phyloP scores from a whole-genome alignment of 2,888 invertebrate genomes.

The Caenorhabditis sp. region DNA sequence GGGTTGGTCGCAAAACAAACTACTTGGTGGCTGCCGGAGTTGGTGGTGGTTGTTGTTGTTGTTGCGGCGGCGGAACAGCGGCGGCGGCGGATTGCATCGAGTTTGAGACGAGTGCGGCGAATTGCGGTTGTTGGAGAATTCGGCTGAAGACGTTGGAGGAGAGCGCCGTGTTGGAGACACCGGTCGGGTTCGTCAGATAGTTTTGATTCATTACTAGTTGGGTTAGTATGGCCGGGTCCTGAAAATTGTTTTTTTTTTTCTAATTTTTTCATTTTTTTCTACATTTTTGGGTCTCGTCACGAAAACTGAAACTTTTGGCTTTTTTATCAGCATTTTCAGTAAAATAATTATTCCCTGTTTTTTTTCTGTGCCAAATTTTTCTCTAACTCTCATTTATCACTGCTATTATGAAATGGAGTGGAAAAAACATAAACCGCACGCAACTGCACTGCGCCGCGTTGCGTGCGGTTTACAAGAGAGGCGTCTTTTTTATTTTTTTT shows the following conservation, averaged over 20 bases:
- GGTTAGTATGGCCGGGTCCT: not conserved
- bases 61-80: too few relatives aligned
- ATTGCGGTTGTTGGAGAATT: not conserved
- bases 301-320: too few relatives aligned
- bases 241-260: not conserved
- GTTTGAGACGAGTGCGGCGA: too few relatives aligned
- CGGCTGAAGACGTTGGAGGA: not conserved
- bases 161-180: not conserved
- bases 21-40: not conserved
- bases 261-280: not conserved
- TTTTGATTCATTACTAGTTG: slow-evolving; percentile 3
- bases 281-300: not conserved
- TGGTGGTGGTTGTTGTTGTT: too few relatives aligned
- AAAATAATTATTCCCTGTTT: not conserved
- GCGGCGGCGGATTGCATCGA: too few relatives aligned
- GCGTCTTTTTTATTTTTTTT: too few relatives aligned
- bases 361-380: not conserved
- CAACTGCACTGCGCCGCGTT: too few relatives aligned
- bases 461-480: too few relatives aligned
- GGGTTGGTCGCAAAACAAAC: not conserved
- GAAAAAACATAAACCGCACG: too few relatives aligned
- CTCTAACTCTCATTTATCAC: not conserved
- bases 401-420: too few relatives aligned
- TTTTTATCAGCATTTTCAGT: too few relatives aligned
- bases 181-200: not conserved